phyloP scores from a whole-genome alignment of 2,113 vertebrate species.

The Odontophorus gujanensis region DNA sequence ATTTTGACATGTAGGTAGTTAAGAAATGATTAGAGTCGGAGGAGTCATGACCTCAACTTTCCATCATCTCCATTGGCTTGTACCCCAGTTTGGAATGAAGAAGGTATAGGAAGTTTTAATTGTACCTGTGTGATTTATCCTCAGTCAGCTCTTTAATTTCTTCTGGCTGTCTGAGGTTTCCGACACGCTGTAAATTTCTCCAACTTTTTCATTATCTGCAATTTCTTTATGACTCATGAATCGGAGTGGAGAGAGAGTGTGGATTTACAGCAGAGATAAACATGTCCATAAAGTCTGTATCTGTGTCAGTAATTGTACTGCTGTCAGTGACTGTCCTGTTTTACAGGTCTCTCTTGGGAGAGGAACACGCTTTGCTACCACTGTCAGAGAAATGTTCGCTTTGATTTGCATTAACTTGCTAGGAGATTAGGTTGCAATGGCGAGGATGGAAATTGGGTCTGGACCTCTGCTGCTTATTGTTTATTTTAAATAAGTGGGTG shows the following conservation, averaged over 20 bases:
- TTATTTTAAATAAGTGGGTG: not conserved
- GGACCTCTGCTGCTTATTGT: conserved; percentile 58
- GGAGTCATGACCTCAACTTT: conserved; percentile 82
- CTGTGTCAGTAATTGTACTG: conserved; percentile 89
- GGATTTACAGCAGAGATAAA: conserved; percentile 95
- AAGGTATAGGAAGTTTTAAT: conserved; percentile 84
- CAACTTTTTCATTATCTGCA: conserved; percentile 99
- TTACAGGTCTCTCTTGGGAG: conserved; percentile 85
- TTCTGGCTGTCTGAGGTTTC: conserved; percentile 89
- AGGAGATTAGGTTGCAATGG: conserved; percentile 72
- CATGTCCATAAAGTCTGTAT: conserved; percentile 91
- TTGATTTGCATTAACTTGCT: conserved; percentile 81
- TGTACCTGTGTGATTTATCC: conserved; percentile 86
- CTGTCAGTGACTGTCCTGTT: conserved; percentile 85
- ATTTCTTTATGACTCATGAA: conserved; percentile 92
- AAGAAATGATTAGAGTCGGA: conserved; percentile 76
- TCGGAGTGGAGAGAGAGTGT: conserved; percentile 88
- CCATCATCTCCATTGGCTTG: conserved; percentile 81
- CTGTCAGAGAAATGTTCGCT: conserved; percentile 71
- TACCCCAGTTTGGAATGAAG: conserved; percentile 81
- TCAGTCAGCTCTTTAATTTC: conserved; percentile 88
- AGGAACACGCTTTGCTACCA: conserved; percentile 72
- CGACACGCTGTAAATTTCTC: conserved; percentile 97
- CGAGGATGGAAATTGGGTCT: conserved; percentile 68
- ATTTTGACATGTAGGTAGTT: conserved; percentile 81